Percentiles rank a stretch among this genome's conserved stretches.
Conservation (phyloP, 2,797 vertebrate genomes). For the Monodelphis domestica region DNA sequence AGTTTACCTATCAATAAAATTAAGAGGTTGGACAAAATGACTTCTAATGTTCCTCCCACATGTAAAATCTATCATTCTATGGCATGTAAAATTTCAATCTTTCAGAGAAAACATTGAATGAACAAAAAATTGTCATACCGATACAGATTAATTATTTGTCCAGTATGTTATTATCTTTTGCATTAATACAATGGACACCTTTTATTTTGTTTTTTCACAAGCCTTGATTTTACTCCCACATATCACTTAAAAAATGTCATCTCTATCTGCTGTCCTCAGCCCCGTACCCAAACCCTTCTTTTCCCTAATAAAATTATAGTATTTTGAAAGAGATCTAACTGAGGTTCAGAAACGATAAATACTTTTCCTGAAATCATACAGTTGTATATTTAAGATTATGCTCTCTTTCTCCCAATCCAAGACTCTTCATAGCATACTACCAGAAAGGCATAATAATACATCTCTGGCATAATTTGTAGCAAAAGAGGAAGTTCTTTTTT, state of each 20-base stretch:
- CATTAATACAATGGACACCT: background rate
- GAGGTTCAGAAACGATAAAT: background rate
- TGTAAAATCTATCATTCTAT: background rate
- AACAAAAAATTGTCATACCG: background rate
- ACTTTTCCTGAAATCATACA: background rate
- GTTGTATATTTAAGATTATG: background rate
- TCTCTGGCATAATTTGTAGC: background rate
- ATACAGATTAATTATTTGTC: background rate
- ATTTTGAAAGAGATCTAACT: background rate
- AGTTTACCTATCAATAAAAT: background rate
- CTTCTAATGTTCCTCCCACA: background rate
- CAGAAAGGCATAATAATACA: background rate
- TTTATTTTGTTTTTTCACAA: too few species aligned
- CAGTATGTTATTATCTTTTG: background rate
- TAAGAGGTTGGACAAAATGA: background rate
- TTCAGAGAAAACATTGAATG: background rate
- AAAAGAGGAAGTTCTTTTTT: slow-evolving; percentile 16
- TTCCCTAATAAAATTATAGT: background rate
- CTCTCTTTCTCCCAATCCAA: background rate
- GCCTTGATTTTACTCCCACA: background rate
- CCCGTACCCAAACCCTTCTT: too few species aligned
- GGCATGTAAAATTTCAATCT: background rate
- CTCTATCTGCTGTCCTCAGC: background rate
- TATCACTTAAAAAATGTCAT: background rate
- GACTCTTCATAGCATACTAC: background rate